Conservation (phyloP, 2,888 invertebrate genomes). For the Cephus pygmeus region DNA sequence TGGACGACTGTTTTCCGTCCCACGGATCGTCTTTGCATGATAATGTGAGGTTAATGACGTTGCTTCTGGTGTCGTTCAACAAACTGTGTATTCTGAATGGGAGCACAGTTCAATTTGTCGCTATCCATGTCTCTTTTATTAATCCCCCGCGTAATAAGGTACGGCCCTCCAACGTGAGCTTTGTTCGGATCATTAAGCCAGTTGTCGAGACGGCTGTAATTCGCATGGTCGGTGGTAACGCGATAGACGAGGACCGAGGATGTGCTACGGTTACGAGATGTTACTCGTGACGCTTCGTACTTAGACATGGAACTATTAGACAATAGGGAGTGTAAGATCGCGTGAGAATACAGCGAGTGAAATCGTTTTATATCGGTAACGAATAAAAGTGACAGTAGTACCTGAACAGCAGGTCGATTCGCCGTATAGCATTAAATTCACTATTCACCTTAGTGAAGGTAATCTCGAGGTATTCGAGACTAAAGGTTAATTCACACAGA, state of each 20-base stretch:
- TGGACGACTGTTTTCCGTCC: neutral
- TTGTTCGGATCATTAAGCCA: too few species aligned
- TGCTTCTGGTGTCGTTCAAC: neutral
- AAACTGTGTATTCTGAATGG: neutral
- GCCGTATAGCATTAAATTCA: neutral
- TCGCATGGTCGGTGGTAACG: neutral
- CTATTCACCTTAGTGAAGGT: neutral
- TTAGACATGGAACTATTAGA: neutral
- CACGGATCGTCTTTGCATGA: neutral
- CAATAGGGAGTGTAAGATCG: neutral
- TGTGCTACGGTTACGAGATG: neutral
- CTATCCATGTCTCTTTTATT: neutral
- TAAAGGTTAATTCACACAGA: neutral
- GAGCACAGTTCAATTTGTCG: neutral
- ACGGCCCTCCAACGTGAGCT: neutral
- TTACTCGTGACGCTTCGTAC: neutral
- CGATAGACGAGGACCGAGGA: neutral
- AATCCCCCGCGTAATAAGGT: neutral
- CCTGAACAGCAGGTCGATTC: neutral
- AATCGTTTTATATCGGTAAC: neutral
- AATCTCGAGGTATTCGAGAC: neutral
- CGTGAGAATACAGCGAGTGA: neutral
- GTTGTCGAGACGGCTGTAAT: neutral
- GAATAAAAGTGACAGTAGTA: neutral
- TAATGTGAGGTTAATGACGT: neutral